Base-by-base conservation (phyloP, 2,888 invertebrate species). In the Rhamphomyia laevipes region DNA sequence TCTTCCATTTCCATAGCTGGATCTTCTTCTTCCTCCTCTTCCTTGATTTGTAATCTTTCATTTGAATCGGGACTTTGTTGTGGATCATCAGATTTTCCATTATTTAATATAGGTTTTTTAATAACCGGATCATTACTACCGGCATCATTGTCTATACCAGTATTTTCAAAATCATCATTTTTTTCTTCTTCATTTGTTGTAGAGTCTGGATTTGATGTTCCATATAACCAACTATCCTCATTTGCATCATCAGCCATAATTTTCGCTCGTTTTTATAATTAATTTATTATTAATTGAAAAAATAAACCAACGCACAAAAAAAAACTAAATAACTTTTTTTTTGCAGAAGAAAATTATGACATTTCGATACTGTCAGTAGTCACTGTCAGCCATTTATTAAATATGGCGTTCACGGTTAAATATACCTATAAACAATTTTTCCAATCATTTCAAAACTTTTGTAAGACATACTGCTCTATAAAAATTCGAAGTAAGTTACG, bases 201-300 rank as follows among this genome's bases (percentile, higher is more conserved):
- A 1, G 66, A 67, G 46, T 70, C 69, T 31, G 75, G 74, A 60
- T 76, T 79, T 1, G 82, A 80, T 61, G 87, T 88, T 17, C 90
- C 90, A 62, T 91, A 91, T 52, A 91, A 73, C 89, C 89, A 91
- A 63, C 80, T 85, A 73, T 91, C 90, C 65, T 91, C 90, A 70
- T 84, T 86, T 4, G 71, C 67, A 58, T 78, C 78, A 53, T 81
- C 82, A 59, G 80, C 78, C 79, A 81, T 80, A n/a, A n/a, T n/a
- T n/a, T n/a, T n/a, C 4, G 9, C 23, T 27, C n/a, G 30, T 9
- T 35, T 35, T 35, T 35, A 33, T 33, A 27, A 7, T 27, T 27
- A 9, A 9, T 27, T 27, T 27, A 27, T 27, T 27, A 21, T 21
- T n/a, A 21, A 21, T 21, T n/a, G 5, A 21, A 21, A 21, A 21